phyloP scores from a whole-genome alignment of 92 coral and sea anemone species.

The Zoanthus sansibaricus region DNA sequence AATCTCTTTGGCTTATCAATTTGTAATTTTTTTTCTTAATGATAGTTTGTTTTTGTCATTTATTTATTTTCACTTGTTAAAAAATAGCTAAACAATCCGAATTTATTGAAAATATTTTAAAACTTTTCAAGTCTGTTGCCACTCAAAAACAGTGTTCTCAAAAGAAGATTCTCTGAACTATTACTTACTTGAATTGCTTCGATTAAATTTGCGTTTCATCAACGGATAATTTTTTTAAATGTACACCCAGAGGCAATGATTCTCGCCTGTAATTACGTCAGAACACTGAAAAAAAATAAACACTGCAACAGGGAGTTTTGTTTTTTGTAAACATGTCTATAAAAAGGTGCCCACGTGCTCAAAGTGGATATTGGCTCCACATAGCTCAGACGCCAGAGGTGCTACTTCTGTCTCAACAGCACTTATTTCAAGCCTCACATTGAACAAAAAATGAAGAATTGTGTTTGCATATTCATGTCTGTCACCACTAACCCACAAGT shows the following conservation, averaged over 20 bases:
- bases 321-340: neutral
- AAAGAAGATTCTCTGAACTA: neutral
- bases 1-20: neutral
- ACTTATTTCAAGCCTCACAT: neutral
- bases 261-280: neutral
- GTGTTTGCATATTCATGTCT: neutral
- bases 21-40: neutral
- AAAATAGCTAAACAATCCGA: neutral
- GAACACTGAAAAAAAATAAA: neutral
- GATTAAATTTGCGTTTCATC: neutral
- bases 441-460: neutral
- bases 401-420: neutral
- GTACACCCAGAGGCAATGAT: neutral
- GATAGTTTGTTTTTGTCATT: neutral
- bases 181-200: neutral
- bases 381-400: neutral
- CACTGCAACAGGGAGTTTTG: neutral
- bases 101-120: neutral
- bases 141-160: no score
- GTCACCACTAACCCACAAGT: neutral
- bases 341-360: neutral
- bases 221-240: neutral
- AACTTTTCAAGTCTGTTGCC: neutral
- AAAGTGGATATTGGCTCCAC: neutral
- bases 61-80: constrained; percentile 20